phyloP scores from a whole-genome alignment of 2,888 invertebrate species.

The Oscheius sp. region DNA sequence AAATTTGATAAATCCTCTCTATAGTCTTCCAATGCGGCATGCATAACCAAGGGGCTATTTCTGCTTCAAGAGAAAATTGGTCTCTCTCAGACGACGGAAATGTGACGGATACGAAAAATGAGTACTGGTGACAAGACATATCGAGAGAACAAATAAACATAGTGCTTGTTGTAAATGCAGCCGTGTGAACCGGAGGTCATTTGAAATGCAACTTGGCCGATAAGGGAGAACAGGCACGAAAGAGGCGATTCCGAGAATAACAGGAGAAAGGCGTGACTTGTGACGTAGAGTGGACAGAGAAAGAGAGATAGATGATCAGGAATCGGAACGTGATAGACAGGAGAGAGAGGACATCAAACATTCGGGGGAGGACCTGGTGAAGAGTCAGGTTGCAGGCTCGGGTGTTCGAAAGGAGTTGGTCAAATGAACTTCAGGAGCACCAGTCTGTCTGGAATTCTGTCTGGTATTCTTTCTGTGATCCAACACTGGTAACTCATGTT shows the following conservation, averaged over 20 bases:
- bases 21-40: too few relatives aligned
- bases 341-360: too few relatives aligned
- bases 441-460: too few relatives aligned
- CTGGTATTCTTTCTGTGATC: too few relatives aligned
- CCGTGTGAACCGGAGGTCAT: constrained; percentile 7
- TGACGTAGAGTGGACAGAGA: constrained; percentile 5
- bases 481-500: too few relatives aligned
- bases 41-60: too few relatives aligned
- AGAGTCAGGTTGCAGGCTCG: too few relatives aligned
- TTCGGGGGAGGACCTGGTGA: too few relatives aligned
- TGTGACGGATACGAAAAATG: constrained; percentile 30
- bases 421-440: too few relatives aligned
- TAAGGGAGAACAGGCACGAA: constrained; percentile 21
- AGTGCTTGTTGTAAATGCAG: constrained; percentile 18
- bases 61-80: constrained; percentile 27
- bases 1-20: too few relatives aligned
- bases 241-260: background rate
- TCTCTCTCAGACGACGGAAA: constrained; percentile 30
- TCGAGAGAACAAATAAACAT: background rate
- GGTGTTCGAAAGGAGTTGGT: too few relatives aligned
- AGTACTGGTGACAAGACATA: constrained; percentile 11
- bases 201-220: constrained; percentile 31
- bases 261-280: background rate
- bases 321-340: background rate
- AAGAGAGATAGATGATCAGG: background rate